These are phyloP conservation scores for Urocyon cinereoargenteus DNA, from an alignment of 2,797 vertebrate species.

Conservation along the genomic window DNA sequence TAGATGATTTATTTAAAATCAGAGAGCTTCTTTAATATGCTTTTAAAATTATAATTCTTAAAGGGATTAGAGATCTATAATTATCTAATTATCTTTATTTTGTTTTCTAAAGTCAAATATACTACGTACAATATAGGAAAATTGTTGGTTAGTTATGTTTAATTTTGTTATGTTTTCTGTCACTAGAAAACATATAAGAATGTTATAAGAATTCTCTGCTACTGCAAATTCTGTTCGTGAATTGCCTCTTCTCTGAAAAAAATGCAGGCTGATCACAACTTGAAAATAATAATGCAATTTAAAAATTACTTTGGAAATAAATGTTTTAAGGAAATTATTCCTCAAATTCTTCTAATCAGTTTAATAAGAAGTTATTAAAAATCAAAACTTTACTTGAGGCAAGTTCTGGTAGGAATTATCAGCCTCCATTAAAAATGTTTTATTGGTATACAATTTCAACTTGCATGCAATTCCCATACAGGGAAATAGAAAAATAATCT, in stretches of 20 bases:
- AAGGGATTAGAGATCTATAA: background rate
- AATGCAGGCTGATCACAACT: background rate
- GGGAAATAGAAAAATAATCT: constrained; percentile 68
- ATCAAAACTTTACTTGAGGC: constrained; percentile 79
- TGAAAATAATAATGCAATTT: constrained; percentile 66
- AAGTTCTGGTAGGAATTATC: constrained; percentile 78
- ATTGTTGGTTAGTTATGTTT: background rate
- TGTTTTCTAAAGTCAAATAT: background rate
- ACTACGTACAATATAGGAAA: background rate
- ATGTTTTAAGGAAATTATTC: constrained; percentile 72
- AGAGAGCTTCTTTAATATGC: background rate
- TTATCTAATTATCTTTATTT: background rate
- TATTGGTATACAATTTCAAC: constrained; percentile 78
- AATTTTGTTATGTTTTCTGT: constrained; percentile 63
- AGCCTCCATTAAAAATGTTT: constrained; percentile 59
- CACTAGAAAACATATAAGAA: too few species aligned
- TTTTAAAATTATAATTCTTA: background rate
- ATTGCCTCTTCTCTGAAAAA: constrained; percentile 65
- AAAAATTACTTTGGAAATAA: constrained; percentile 77
- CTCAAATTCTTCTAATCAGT: constrained; percentile 73
- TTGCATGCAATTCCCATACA: constrained; percentile 65
- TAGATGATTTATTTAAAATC: background rate
- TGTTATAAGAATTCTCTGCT: background rate
- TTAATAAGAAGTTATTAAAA: constrained; percentile 74
- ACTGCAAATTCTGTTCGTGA: constrained; percentile 61